A percentile compares a stretch with the other conserved stretches of the same genome.
These are phyloP conservation scores for Orthonevra nobilis DNA, from an alignment of 2,888 invertebrate genomes.

Conservation along the genomic window DNA sequence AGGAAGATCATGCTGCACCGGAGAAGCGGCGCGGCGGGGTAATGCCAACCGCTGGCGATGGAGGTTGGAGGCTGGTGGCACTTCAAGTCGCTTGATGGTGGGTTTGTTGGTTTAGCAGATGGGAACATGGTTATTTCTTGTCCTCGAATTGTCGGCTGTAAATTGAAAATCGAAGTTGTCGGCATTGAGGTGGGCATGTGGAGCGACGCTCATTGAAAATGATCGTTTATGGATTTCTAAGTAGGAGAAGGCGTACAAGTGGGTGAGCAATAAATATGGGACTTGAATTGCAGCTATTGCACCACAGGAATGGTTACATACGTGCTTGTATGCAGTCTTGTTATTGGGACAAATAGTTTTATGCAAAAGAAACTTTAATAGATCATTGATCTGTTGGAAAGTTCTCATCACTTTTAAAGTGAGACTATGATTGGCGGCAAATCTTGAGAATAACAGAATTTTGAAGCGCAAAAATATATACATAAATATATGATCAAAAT, in stretches of 20 bases:
- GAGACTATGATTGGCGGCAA: no score
- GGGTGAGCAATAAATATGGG: constrained; percentile 16
- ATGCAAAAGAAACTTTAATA: no score
- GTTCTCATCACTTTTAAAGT: no score
- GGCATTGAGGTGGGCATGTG: neutral
- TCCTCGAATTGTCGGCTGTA: constrained; percentile 14
- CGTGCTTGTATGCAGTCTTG: no score
- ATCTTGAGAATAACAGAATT: no score
- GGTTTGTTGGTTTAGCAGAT: constrained; percentile 31
- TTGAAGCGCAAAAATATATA: no score
- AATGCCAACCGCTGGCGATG: neutral
- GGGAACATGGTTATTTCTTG: constrained; percentile 20
- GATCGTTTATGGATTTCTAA: constrained; percentile 40
- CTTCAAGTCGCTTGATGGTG: constrained; percentile 1
- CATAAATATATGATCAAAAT: no score
- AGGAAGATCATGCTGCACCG: constrained; percentile 14
- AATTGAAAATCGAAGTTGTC: constrained; percentile 21
- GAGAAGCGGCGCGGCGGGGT: no score
- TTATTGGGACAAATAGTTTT: no score
- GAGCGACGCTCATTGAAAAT: constrained; percentile 15
- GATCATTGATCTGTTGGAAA: no score
- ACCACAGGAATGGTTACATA: no score
- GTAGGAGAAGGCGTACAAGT: constrained; percentile 32
- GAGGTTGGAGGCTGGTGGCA: constrained; percentile 1
- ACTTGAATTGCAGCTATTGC: no score